Evolutionary conservation across 2,888 invertebrate species (phyloP).

Genomic region (Neuroscelio doddi): DNA sequence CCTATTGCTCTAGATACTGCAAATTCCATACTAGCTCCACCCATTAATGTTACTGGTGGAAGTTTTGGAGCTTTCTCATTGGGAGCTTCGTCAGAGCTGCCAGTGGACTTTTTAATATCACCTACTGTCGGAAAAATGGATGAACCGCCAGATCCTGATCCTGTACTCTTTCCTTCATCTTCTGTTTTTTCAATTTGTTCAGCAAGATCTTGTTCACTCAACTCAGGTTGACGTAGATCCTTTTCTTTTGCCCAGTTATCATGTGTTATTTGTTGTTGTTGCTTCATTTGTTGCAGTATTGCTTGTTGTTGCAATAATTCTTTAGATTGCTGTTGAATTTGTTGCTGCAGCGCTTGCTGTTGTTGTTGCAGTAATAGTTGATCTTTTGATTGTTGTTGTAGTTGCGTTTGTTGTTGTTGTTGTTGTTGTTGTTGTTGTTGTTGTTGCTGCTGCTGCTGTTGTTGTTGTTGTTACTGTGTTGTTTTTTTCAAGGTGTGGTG

Average conservation of each 20-base stretch:
- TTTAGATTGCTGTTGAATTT: conserved; percentile 61
- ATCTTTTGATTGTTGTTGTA: conserved; percentile 65
- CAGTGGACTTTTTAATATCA: conserved; percentile 79
- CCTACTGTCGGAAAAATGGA: conserved; percentile 83
- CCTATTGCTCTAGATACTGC: conserved; percentile 87
- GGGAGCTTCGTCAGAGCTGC: conserved; percentile 76
- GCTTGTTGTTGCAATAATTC: conserved; percentile 55
- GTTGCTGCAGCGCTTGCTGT: conserved; percentile 63
- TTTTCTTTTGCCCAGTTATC: conserved; percentile 74
- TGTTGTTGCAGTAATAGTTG: conserved; percentile 52
- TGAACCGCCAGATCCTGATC: conserved; percentile 76
- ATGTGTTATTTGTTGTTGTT: conserved; percentile 60
- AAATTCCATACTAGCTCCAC: conserved; percentile 85
- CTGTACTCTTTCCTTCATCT: conserved; percentile 77
- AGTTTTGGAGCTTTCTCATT: conserved; percentile 70
- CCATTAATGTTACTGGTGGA: conserved; percentile 74
- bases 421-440: conserved; percentile 50
- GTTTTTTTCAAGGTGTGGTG: conserved; percentile 43
- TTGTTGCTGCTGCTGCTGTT: conserved; percentile 45
- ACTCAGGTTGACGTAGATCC: conserved; percentile 72
- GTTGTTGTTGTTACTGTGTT: conserved; percentile 44
- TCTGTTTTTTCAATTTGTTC: conserved; percentile 76
- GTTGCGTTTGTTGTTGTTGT: conserved; percentile 48
- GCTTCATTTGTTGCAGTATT: conserved; percentile 61
- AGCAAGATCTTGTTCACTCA: conserved; percentile 76